Base-by-base conservation (phyloP, 2,797 vertebrate genomes). In the Oophaga sylvatica region DNA sequence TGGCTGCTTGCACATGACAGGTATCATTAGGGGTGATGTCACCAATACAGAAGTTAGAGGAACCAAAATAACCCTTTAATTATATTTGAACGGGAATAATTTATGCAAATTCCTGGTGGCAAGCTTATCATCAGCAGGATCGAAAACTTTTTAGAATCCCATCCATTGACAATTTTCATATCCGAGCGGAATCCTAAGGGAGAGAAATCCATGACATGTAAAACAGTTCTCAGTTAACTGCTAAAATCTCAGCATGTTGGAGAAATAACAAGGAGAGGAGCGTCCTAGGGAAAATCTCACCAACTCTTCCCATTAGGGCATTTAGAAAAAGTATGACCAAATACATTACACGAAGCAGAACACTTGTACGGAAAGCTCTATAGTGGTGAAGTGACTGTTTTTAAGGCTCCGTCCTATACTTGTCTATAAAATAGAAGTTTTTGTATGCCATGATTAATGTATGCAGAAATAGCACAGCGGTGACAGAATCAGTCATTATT, bases 221-320 rank as follows among this genome's bases (percentile, higher is more conserved):
- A 77, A 77, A 48, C 48, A 76, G 59, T 41, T 80, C 78, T 56
- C 59, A 80, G 78, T 35, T 41, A 63, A 35, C 29, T 63, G 78
- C 59, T 22, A 80, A 41, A 19, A 63, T 5, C 29, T 80, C 19
- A 22, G 26, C 56, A 29, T 80, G 19, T 62, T 20, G 57, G 31
- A 62, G 8, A 8, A 16, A 80, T 26, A 26, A 62, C 62, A 80
- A 62, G 2, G 59, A 13, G 60, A 63, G 79, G 79, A 63, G 57
- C 22, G 79, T 45, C 45, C 19, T n/a, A 11, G 20, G 78, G 31
- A 63, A 80, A 31, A 80, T 80, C 78, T 80, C 57, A 35, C 19
- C 2, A 8, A 41, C 59, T 11, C 59, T 63, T 45, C 60, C 79
- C 79, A 48, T 15, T 20, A 81, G 19, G 35, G 41, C 0, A 31